Percentiles rank a stretch among this genome's conserved stretches.
These are phyloP conservation scores for Lithophane leautieri DNA, from an alignment of 2,888 invertebrate species.

Conservation along the genomic window DNA sequence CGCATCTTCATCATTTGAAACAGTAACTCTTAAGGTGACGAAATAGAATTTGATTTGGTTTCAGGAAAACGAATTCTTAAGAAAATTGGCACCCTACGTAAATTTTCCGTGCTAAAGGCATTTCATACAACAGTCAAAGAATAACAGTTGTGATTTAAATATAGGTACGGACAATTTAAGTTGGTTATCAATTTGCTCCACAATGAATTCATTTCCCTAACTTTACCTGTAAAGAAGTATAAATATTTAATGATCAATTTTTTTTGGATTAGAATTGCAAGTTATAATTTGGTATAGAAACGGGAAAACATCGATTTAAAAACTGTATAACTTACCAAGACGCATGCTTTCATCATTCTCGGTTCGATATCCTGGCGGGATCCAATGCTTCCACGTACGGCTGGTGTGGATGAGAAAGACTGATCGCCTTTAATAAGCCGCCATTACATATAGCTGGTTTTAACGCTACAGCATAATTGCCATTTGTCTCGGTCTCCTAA, in stretches of 20 bases:
- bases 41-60: neutral
- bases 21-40: neutral
- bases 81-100: neutral
- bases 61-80: neutral
- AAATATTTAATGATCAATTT: neutral
- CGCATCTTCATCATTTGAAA: neutral
- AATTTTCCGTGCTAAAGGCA: neutral
- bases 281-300: neutral
- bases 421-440: constrained; percentile 40
- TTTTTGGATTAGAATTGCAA: neutral
- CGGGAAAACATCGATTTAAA: neutral
- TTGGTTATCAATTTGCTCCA: neutral
- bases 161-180: neutral
- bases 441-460: constrained; percentile 42
- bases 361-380: constrained; percentile 27
- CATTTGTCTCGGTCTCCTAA: constrained; percentile 40
- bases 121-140: neutral
- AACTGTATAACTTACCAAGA: constrained; percentile 34
- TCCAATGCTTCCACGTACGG: constrained; percentile 30
- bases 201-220: neutral
- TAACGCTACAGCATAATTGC: constrained; percentile 31
- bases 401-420: constrained; percentile 18
- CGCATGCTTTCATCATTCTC: constrained; percentile 35
- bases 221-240: neutral
- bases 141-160: neutral